A percentile compares a stretch with the other conserved stretches of the same genome.
Conservation (phyloP, 2,888 invertebrate genomes). For the Ferdinandea cuprea region DNA sequence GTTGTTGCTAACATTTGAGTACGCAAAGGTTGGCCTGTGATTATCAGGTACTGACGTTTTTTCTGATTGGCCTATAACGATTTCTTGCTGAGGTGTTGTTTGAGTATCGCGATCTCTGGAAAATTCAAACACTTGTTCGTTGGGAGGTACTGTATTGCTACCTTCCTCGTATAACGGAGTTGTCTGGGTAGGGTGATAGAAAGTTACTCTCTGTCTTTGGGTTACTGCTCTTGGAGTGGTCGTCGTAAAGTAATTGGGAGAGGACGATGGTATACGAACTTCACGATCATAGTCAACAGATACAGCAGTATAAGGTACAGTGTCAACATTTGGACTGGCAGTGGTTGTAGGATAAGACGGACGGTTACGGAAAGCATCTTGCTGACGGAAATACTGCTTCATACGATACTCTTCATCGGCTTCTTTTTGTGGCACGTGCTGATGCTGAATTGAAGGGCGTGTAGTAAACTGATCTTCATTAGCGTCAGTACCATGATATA, state of each 20-base stretch:
- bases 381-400: conserved; percentile 82
- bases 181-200: conserved; percentile 79
- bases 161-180: conserved; percentile 77
- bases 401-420: conserved; percentile 81
- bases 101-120: conserved; percentile 61
- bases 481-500: conserved; percentile 76
- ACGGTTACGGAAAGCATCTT: conserved; percentile 81
- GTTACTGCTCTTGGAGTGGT: conserved; percentile 76
- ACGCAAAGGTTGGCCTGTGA: conserved; percentile 77
- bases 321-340: conserved; percentile 78
- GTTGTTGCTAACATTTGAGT: conserved; percentile 76
- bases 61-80: conserved; percentile 36
- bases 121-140: conserved; percentile 60
- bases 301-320: conserved; percentile 80
- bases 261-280: conserved; percentile 75
- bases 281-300: conserved; percentile 78
- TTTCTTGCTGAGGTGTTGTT: conserved; percentile 43
- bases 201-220: conserved; percentile 79
- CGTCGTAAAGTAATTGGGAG: conserved; percentile 74
- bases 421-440: conserved; percentile 71
- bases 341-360: conserved; percentile 77
- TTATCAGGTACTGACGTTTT: conserved; percentile 75
- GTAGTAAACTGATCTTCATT: conserved; percentile 77
- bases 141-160: conserved; percentile 76
- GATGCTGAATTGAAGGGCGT: conserved; percentile 75